phyloP scores from a whole-genome alignment of 1,140 invertebrate species.

The Grapholita molesta region DNA sequence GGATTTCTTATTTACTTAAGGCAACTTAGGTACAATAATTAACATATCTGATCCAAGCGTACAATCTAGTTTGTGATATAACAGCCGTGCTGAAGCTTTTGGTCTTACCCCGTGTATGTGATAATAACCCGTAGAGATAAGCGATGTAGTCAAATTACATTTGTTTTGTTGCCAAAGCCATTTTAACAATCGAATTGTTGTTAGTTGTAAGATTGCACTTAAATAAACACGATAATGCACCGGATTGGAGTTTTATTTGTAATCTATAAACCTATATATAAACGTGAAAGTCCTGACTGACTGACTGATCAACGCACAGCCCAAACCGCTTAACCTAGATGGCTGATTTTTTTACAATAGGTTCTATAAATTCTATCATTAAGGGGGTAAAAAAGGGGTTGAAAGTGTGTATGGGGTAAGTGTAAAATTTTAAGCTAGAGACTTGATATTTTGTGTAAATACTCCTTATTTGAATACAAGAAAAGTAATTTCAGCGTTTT shows the following conservation, averaged over 20 bases:
- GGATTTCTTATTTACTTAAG: background rate
- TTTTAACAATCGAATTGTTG: constrained; percentile 24
- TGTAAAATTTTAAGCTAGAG: too few species aligned
- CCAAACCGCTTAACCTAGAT: too few species aligned
- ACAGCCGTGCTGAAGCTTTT: background rate
- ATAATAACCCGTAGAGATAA: constrained; percentile 5
- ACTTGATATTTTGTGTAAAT: too few species aligned
- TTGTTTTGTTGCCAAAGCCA: constrained; percentile 31
- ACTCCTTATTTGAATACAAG: too few species aligned
- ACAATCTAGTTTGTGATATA: background rate
- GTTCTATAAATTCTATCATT: too few species aligned
- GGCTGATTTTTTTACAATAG: too few species aligned
- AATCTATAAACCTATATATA: too few species aligned
- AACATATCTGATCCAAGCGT: background rate
- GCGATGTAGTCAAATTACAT: background rate
- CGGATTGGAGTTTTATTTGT: constrained; percentile 26
- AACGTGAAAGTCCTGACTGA: too few species aligned
- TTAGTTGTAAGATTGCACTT: constrained; percentile 39
- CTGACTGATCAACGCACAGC: too few species aligned
- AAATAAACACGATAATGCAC: constrained; percentile 48
- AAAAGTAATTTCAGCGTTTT: too few species aligned
- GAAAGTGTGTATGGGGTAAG: too few species aligned
- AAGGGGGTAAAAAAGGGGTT: too few species aligned
- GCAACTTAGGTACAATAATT: background rate
- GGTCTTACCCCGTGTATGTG: constrained; percentile 1